Percentiles rank a stretch among this genome's conserved stretches.
phyloP scores from a whole-genome alignment of 2,888 invertebrate species.

The Sminthurinus aureus region DNA sequence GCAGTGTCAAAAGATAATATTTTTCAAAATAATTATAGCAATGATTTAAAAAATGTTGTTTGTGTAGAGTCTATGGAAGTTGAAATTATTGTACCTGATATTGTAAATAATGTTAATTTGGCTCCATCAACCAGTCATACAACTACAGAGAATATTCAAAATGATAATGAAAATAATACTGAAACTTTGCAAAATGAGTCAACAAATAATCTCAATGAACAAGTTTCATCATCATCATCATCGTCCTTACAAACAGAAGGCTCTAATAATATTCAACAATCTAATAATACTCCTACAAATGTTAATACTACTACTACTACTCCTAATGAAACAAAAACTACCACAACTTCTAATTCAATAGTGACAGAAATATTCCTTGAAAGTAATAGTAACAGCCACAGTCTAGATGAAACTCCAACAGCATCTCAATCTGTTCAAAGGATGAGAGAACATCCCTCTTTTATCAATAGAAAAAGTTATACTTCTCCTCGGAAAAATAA shows the following conservation, averaged over 20 bases:
- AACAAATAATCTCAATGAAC: no score
- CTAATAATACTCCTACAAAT: not conserved
- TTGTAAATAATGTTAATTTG: not conserved
- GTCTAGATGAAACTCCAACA: not conserved
- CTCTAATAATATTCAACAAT: not conserved
- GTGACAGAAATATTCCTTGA: not conserved
- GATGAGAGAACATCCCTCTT: not conserved
- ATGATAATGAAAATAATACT: no score
- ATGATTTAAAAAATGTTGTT: no score
- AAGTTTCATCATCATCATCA: no score
- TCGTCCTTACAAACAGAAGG: no score
- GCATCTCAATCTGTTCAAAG: not conserved
- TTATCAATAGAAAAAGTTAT: constrained; percentile 50
- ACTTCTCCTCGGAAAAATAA: constrained; percentile 57
- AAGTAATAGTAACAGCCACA: not conserved
- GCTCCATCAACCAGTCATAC: no score
- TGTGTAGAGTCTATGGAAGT: not conserved
- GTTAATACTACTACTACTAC: not conserved
- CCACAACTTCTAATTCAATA: not conserved
- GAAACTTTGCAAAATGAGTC: no score
- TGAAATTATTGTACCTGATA: not conserved
- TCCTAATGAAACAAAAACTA: not conserved
- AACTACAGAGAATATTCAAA: no score
- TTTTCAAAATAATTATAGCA: no score
- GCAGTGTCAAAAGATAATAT: no score